Evolutionary conservation across 2,888 invertebrate species (phyloP), one percentile per base, ranked within the genome.

Genomic region (Agrotis segetum): DNA sequence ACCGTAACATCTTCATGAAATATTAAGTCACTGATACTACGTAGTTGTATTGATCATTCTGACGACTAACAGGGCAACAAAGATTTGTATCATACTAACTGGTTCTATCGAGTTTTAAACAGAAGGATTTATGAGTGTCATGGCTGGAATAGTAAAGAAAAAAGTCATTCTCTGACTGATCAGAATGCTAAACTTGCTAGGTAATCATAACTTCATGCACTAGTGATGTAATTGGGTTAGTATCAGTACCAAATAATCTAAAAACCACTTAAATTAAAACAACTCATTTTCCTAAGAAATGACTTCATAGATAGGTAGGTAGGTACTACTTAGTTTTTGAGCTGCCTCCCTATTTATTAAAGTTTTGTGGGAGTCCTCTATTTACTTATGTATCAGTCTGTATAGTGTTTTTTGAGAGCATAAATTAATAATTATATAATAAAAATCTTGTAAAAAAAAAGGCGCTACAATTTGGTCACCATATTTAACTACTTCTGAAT

Each of bases 91-190:
- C 44, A 29, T 19, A 14, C 40, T 47, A 19, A 55, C 58, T 59
- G 17, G 49, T 56, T 29, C 6, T 40, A 68, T 69, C 13, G 9
- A 24, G 21, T 24, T 24, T 2, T 40, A 55, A 55, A 40, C 55
- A 16, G 40, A 16, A 34, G 21, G 14, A 49, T n/a, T 34, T 6
- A 34, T 46, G 14, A 46, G 2, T 7, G 46, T 14, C 21, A 68
- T 55, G 21, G 55, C 14, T 16, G n/a, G 13, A 68, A 40, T 47
- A 14, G 9, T 40, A 65, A 67, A 55, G 34, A 46, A 14, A 34
- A 67, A 47, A 69, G 40, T 69, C 47, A 49, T 16, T 24, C 14
- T 19, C 11, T 40, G 69, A 47, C n/a, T 55, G 24, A 17, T 47
- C 46, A 16, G 34, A 24, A 55, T 40, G 19, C 9, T 24, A n/a